Evolutionary conservation across 1,140 invertebrate genomes (phyloP), one percentile per base, ranked within the genome.

Genomic region (Delia radicum): DNA sequence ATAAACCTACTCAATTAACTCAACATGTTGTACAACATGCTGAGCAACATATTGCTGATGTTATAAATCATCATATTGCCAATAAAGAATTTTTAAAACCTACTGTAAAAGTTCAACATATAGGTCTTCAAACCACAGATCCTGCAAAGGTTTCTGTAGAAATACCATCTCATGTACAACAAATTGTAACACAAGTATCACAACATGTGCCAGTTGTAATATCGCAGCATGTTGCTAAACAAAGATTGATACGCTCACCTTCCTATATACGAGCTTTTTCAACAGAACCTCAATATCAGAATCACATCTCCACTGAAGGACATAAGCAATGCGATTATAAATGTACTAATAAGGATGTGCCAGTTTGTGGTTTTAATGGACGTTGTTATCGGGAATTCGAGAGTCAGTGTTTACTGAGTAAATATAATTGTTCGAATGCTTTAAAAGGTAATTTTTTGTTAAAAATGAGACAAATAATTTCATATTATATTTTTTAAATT

Each of bases 161-260:
- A 12, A 13, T 69, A 0, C 62, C 63, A 0, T 0, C 63, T 15
- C 29, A 75, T 12, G 75, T 72, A 10, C 13, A 73, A 18, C 28
- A 73, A 13, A 12, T 75, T 37, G 67, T 75, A 18, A 42, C 48
- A 3, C 75, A 73, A 24, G 69, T 75, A 3, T 67, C 71, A 18
- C 75, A 76, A 42, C 75, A 76, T 31, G n/a, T 76, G 33, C 75
- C 75, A 31, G 28, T 65, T 28, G 69, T 76, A 8, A 7, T 42
- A 13, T 29, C 10, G 12, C 69, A 72, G 0, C 28, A 76, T 7
- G 8, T 37, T 18, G 37, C 24, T 6, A 27, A 42, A 27, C 24
- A 76, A 42, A 15, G 31, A 21, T 21, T 21, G 3, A 6, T 24
- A 10, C 48, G 48, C 4, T 55, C 37, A 15, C 37, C 10, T 1